Base-by-base conservation (phyloP, 2,113 vertebrate species). In the Cairina moschata region DNA sequence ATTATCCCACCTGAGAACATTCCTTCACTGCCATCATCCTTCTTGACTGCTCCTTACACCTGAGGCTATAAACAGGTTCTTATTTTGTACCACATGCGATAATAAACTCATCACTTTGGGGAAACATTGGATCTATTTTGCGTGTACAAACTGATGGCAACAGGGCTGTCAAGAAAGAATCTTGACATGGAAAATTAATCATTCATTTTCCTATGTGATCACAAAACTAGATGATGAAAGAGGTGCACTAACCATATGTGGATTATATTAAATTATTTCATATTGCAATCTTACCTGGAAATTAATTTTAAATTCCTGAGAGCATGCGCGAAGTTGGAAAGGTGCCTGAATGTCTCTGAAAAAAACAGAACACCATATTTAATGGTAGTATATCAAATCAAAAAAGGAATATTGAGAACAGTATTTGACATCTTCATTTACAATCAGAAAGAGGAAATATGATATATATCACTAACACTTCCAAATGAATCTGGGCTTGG, bases 251-350 rank as follows among this genome's bases (percentile, higher is more conserved):
- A 65, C 21, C 65, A 22, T 82, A 52, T 31, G 15, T 56, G 42
- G 40, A 60, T 86, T 86, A 79, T 76, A 91, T 68, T 82, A 76
- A 46, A 58, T 60, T 60, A 13, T 44, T 87, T 86, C 5, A 9
- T 32, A 76, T 54, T 56, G 36, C 91, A 94, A n/a, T 44, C 44
- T 83, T 95, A 85, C 54, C 71, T 90, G 36, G 62, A 76, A 94
- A 91, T 87, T 22, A 85, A 58, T 89, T 92, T 87, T 66, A 48
- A 84, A 87, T 92, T 91, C 62, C 66, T 80, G n/a, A 65, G 40
- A 85, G 21, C 16, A 42, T 31, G n/a, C 31, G 48, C 71, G 68
- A 84, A 65, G 17, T 25, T 92, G 42, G 69, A 88, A 88, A 78
- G 20, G 25, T 76, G 32, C 52, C 65, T 72, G 15, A 78, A 60